Base-by-base conservation (phyloP, 2,888 invertebrate species). In the Oligia latruncula region DNA sequence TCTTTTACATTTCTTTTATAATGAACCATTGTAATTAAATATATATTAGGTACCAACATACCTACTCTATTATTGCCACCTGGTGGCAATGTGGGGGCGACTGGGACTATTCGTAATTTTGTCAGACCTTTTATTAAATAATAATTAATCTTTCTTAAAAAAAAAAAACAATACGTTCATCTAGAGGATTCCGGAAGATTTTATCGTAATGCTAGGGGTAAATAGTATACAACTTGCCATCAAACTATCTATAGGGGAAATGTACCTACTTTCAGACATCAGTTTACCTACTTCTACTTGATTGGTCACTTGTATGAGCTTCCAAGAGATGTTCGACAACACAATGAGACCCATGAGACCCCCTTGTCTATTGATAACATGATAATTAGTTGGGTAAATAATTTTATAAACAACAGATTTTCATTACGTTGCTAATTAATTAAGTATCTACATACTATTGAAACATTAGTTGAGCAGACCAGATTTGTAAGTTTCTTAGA, bases 401-500 rank as follows among this genome's bases (percentile, higher is more conserved):
- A 43, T 72, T 20, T 49, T 29, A 29, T 4, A 5, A 4, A 72
- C 49, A 62, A 71, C 23, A 35, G 5, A 52, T 43, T 71, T 35
- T 23, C 20, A 43, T 64, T 40, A 46, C 0, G n/a, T 46, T 55
- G 5, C 9, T 35, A 49, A 43, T 35, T 40, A 23, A 60, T n/a
- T 49, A 35, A 3, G 4, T 40, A 40, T 40, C 40, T 40, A 40
- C 9, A 20, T 62, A 70, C 6, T 55, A 23, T 15, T 58, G n/a
- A 62, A 81, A 67, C 78, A 74, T 86, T 82, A 83, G 83, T 68
- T 83, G 74, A 77, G n/a, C 83, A 84, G 86, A 84, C 86, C 84
- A 84, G 86, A 66, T 43, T 40, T 71, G 5, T 5, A 58, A 0
- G n/a, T 71, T 52, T 40, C 23, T 71, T 40, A 17, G 15, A 55